These are phyloP conservation scores for Microplitis manilae DNA, from an alignment of 2,888 invertebrate genomes.

Conservation along the genomic window DNA sequence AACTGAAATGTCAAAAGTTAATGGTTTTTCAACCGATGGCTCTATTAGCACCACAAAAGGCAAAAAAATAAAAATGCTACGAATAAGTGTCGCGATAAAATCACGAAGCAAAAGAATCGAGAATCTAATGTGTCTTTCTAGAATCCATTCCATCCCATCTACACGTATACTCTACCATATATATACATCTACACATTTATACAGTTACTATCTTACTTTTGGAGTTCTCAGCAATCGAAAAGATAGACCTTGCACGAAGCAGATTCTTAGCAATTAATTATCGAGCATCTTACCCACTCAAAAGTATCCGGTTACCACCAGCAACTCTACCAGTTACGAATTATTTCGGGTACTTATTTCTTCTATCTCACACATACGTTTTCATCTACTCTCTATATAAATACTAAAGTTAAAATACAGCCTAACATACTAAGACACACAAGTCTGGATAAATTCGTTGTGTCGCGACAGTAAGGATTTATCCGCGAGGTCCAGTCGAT, in stretches of 20 bases:
- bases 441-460: constrained; percentile 60
- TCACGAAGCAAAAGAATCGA: constrained; percentile 34
- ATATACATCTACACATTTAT: no score
- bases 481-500: constrained; percentile 13
- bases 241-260: constrained; percentile 28
- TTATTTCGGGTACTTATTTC: constrained; percentile 23
- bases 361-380: constrained; percentile 7
- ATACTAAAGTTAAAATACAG: background rate
- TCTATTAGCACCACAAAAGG: background rate
- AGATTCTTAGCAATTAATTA: constrained; percentile 63
- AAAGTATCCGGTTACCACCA: constrained; percentile 63
- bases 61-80: constrained; percentile 8
- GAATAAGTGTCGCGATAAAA: constrained; percentile 31
- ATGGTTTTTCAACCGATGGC: background rate
- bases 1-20: background rate
- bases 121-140: background rate
- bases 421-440: no score
- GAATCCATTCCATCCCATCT: no score
- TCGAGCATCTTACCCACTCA: constrained; percentile 54
- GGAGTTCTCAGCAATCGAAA: background rate
- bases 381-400: constrained; percentile 33
- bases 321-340: background rate
- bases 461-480: constrained; percentile 36
- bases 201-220: background rate
- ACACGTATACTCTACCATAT: no score